A percentile compares a stretch with the other conserved stretches of the same genome.
These are phyloP conservation scores for Carollia perspicillata DNA, from an alignment of 2,113 vertebrate species.

Conservation along the genomic window DNA sequence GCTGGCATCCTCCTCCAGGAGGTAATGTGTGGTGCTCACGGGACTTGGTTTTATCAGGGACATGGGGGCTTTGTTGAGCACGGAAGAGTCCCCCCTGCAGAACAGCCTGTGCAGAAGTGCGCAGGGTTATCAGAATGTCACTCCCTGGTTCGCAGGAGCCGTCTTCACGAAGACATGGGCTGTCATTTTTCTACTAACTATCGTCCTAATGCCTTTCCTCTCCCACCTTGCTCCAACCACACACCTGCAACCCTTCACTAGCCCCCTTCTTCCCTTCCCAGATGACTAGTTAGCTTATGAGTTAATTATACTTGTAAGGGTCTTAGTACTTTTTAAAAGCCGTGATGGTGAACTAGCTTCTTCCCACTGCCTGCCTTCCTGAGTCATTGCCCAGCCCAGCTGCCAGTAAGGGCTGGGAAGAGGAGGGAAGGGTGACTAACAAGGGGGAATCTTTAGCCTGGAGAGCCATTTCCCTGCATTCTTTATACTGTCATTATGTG, in stretches of 20 bases:
- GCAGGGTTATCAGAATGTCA: not conserved
- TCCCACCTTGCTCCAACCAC: not conserved
- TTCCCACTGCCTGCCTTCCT: not conserved
- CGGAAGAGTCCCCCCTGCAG: not conserved
- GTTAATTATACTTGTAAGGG: conserved; percentile 27
- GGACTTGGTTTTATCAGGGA: not conserved
- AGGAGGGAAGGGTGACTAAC: conserved; percentile 24
- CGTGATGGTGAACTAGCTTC: not conserved
- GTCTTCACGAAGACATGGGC: not conserved
- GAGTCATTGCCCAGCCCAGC: conserved; percentile 50
- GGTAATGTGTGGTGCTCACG: not conserved
- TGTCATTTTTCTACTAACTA: not conserved
- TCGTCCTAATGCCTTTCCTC: not conserved
- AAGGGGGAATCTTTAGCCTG: conserved; percentile 25
- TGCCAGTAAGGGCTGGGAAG: conserved; percentile 30
- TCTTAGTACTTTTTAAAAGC: not conserved
- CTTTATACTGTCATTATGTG: not conserved
- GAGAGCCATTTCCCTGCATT: not conserved
- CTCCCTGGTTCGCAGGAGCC: not conserved
- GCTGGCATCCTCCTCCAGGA: not conserved
- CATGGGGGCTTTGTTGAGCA: not conserved
- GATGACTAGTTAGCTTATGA: conserved; percentile 3
- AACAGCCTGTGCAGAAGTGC: not conserved
- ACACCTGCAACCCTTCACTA: not conserved
- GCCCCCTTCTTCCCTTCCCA: not conserved